Conservation (phyloP, 2,888 invertebrate species). For the Volucella zonaria region DNA sequence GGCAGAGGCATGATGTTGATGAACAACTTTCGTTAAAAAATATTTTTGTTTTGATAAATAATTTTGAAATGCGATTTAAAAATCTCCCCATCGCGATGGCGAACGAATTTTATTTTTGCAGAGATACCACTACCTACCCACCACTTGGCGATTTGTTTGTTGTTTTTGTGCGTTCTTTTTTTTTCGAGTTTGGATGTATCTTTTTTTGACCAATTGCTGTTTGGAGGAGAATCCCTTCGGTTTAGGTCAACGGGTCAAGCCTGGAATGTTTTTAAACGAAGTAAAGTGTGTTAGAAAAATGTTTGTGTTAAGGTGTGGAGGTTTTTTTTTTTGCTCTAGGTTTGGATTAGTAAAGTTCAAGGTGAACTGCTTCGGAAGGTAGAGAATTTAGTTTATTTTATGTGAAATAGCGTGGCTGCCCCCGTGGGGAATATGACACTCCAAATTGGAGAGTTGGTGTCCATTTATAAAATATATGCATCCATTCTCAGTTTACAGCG, state of each 20-base stretch:
- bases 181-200: slow-evolving; percentile 26
- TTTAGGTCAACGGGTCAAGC: slow-evolving; percentile 58
- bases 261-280: slow-evolving; percentile 8
- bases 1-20: slow-evolving; percentile 53
- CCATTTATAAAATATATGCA: too few relatives aligned
- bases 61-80: slow-evolving; percentile 73
- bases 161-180: slow-evolving; percentile 53
- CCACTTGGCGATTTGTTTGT: slow-evolving; percentile 67
- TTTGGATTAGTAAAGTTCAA: slow-evolving; percentile 33
- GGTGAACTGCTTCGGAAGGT: slow-evolving; percentile 11
- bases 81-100: slow-evolving; percentile 44
- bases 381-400: too few relatives aligned
- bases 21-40: slow-evolving; percentile 72
- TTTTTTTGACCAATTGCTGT: slow-evolving; percentile 2
- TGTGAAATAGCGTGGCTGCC: too few relatives aligned
- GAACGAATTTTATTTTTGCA: slow-evolving; percentile 43
- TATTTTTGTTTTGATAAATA: slow-evolving; percentile 73
- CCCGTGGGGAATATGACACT: too few relatives aligned
- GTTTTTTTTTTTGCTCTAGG: background rate
- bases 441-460: too few relatives aligned
- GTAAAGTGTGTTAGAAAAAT: slow-evolving; percentile 45
- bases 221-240: slow-evolving; percentile 48
- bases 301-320: slow-evolving; percentile 15
- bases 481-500: too few relatives aligned
- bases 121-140: slow-evolving; percentile 25